Percentiles rank a stretch among this genome's conserved stretches.
These are phyloP conservation scores for Thymelicus acteon DNA, from an alignment of 2,888 invertebrate genomes.

Conservation along the genomic window DNA sequence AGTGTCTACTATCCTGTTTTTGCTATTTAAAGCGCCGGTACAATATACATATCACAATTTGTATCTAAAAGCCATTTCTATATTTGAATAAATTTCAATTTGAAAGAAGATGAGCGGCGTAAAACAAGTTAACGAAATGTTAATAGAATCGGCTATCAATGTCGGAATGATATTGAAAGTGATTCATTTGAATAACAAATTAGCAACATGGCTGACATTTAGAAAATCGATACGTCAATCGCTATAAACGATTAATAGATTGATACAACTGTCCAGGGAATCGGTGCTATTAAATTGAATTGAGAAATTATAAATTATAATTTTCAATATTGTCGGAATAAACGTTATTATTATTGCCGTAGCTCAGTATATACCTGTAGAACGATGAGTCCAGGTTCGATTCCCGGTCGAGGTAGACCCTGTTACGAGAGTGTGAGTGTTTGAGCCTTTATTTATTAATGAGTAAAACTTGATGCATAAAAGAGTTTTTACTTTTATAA, in stretches of 20 bases:
- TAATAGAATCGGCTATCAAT: background rate
- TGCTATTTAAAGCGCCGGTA: no score
- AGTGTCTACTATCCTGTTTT: no score
- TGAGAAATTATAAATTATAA: no score
- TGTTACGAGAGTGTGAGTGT: no score
- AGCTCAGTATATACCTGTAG: no score
- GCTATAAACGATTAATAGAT: background rate
- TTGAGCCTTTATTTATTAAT: no score
- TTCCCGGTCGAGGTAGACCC: no score
- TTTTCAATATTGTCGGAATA: no score
- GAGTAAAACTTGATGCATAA: no score
- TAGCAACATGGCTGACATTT: conserved; percentile 3
- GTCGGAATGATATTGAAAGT: conserved; percentile 8
- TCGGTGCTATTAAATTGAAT: background rate
- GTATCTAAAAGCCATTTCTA: background rate
- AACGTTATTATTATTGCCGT: no score
- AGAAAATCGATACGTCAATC: conserved; percentile 10
- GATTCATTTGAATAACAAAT: conserved; percentile 12
- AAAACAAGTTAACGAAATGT: background rate
- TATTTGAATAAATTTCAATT: background rate
- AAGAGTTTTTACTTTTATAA: no score
- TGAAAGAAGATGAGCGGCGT: background rate
- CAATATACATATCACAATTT: background rate
- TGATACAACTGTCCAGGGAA: background rate
- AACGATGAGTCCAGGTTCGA: no score